Evolutionary conservation across 2,113 vertebrate species (phyloP).

Genomic region (Neoarius graeffei): DNA sequence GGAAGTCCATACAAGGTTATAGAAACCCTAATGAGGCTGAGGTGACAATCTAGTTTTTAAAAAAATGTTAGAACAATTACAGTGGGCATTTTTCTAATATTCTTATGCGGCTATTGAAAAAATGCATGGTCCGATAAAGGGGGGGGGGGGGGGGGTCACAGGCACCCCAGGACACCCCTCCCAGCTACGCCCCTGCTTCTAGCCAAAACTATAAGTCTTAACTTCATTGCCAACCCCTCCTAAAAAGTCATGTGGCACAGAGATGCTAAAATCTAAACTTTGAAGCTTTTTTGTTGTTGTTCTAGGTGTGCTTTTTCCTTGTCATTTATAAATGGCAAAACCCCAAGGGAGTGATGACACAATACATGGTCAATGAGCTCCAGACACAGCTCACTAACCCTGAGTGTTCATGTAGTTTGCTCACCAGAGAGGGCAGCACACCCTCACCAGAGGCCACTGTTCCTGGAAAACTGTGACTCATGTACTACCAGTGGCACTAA

Average conservation of each 20-base stretch:
- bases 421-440: constrained; percentile 62
- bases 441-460: constrained; percentile 36
- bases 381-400: neutral
- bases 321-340: neutral
- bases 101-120: no score
- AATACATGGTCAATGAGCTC: neutral
- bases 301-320: neutral
- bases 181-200: no score
- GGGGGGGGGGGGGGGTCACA: no score
- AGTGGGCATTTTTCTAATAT: no score
- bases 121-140: no score
- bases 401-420: neutral
- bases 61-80: no score
- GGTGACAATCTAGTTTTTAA: no score
- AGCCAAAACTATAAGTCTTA: neutral
- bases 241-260: neutral
- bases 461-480: constrained; percentile 52
- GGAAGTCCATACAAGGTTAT: no score
- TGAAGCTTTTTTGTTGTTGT: neutral
- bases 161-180: no score
- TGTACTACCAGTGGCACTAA: neutral
- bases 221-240: neutral
- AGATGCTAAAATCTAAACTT: neutral
- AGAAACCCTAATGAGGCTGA: no score
- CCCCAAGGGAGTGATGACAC: neutral